phyloP scores from a whole-genome alignment of 2,797 vertebrate genomes.

The Smutsia temminckii region DNA sequence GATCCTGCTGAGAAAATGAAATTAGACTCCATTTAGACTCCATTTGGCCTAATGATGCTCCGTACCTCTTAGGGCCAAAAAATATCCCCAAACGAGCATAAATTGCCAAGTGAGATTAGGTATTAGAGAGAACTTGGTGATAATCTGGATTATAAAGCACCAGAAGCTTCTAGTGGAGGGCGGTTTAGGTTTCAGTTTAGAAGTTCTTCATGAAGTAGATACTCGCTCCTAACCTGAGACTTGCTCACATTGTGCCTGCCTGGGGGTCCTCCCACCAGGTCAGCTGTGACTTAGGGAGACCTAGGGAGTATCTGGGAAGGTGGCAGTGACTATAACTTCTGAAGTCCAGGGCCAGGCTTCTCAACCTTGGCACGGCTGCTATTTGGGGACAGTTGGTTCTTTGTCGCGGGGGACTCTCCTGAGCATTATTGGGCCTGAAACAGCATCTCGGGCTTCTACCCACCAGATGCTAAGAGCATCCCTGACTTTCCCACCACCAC shows the following conservation, averaged over 20 bases:
- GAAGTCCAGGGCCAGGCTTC: not conserved
- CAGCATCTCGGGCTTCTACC: not conserved
- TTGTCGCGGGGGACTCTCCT: not conserved
- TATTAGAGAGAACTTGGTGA: not conserved
- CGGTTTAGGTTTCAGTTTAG: not conserved
- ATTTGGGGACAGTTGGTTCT: not conserved
- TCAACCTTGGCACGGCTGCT: not conserved
- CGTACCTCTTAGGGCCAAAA: not conserved
- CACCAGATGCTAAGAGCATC: not conserved
- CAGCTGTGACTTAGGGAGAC: not conserved
- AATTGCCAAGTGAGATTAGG: not conserved
- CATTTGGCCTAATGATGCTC: constrained; percentile 32
- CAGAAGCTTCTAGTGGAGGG: not conserved
- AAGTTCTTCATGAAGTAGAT: not conserved
- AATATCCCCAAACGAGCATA: not conserved
- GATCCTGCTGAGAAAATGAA: constrained; percentile 36
- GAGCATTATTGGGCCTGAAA: not conserved
- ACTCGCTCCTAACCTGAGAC: not conserved
- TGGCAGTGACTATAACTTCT: too few species aligned
- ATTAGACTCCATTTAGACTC: constrained; percentile 38
- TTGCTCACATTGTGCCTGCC: not conserved
- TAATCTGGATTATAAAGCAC: not conserved
- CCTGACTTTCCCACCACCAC: too few species aligned
- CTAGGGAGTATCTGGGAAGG: not conserved
- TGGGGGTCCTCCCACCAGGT: not conserved